Evolutionary conservation across 2,113 vertebrate genomes (phyloP).

Genomic region (Percopsis transmontana): DNA sequence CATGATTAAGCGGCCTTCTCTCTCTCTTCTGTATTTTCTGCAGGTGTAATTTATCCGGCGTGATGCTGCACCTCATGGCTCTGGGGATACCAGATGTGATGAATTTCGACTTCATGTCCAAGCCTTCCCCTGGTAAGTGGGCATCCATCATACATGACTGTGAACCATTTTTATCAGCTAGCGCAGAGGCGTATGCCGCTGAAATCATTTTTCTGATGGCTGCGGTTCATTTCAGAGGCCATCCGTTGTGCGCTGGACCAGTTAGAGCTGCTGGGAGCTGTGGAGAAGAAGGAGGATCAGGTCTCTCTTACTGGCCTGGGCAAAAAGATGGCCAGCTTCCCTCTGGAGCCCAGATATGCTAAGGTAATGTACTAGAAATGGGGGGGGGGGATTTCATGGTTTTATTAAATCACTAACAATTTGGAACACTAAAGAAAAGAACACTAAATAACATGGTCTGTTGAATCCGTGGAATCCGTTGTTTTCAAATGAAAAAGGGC

Average conservation of each 20-base stretch:
- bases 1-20: conserved; percentile 21
- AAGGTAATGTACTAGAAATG: conserved; percentile 77
- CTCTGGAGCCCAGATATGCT: conserved; percentile 91
- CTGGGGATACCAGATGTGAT: conserved; percentile 89
- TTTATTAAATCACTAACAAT: too few relatives aligned
- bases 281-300: conserved; percentile 83
- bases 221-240: conserved; percentile 79
- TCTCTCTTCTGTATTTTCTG: neutral
- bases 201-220: neutral
- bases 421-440: too few relatives aligned
- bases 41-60: conserved; percentile 92
- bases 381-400: too few relatives aligned
- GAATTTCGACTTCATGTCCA: conserved; percentile 98
- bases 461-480: too few relatives aligned
- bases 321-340: conserved; percentile 95
- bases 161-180: neutral
- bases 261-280: conserved; percentile 88
- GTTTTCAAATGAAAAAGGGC: too few relatives aligned
- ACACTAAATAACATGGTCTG: too few relatives aligned
- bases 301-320: conserved; percentile 86
- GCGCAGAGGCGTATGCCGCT: accelerated
- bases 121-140: conserved; percentile 89
- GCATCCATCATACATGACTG: neutral
- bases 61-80: conserved; percentile 92
- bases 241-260: conserved; percentile 86